Evolutionary conservation across 2,888 invertebrate genomes (phyloP).

Genomic region (Eupithecia exiguata): DNA sequence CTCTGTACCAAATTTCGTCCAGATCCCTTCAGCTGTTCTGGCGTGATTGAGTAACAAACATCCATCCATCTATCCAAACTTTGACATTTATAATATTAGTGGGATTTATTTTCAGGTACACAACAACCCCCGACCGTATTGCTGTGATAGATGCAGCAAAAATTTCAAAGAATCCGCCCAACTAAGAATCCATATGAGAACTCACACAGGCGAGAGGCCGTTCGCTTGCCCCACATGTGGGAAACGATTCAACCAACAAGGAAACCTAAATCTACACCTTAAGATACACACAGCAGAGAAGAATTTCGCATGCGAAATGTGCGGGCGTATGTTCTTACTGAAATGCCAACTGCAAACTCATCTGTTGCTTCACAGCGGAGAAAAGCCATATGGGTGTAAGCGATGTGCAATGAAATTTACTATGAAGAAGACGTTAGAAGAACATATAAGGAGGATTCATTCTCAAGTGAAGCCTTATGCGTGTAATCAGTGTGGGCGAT

Average conservation of each 20-base stretch:
- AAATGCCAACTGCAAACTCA: slow-evolving; percentile 16
- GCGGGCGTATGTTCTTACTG: slow-evolving; percentile 11
- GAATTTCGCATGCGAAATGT: slow-evolving; percentile 19
- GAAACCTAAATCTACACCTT: slow-evolving; percentile 15
- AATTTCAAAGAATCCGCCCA: slow-evolving; percentile 10
- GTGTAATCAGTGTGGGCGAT: slow-evolving; percentile 11
- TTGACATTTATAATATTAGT: too few species aligned
- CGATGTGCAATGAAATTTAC: slow-evolving; percentile 18
- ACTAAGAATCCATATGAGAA: slow-evolving; percentile 13
- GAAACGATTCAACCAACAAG: slow-evolving; percentile 15
- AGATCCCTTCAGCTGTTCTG: too few species aligned
- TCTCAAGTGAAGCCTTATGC: slow-evolving; percentile 15
- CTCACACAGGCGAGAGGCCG: slow-evolving; percentile 10
- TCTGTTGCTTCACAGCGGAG: not conserved
- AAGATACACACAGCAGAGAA: slow-evolving; percentile 24
- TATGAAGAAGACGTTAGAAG: slow-evolving; percentile 5
- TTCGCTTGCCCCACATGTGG: slow-evolving; percentile 17
- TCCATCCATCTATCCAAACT: too few species aligned
- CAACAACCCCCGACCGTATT: slow-evolving; percentile 9
- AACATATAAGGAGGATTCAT: slow-evolving; percentile 10
- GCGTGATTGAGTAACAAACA: too few species aligned
- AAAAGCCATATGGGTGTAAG: not conserved
- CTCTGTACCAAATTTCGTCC: too few species aligned
- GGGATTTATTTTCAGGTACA: too few species aligned
- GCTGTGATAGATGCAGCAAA: slow-evolving; percentile 22